Evolutionary conservation across 2,888 invertebrate genomes (phyloP).

Genomic region (Ophion obscuratus): DNA sequence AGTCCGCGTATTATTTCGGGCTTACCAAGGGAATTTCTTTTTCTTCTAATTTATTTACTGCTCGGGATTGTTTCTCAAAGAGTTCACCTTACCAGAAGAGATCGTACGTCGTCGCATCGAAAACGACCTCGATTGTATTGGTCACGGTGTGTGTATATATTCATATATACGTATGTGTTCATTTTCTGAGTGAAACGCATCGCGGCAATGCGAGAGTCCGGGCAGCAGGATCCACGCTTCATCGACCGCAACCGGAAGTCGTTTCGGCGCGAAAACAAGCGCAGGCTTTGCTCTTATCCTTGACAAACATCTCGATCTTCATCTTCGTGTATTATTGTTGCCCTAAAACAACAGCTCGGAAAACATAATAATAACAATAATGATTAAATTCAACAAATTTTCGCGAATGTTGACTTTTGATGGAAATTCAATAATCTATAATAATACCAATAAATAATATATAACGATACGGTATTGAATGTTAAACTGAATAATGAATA

Average conservation of each 20-base stretch:
- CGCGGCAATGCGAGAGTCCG: background rate
- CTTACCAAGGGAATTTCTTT: background rate
- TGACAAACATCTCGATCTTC: background rate
- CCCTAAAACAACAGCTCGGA: background rate
- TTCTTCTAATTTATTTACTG: background rate
- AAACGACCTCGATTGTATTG: background rate
- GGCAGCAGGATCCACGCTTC: constrained; percentile 21
- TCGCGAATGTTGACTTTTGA: background rate
- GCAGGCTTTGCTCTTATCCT: background rate
- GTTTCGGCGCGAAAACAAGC: constrained; percentile 5
- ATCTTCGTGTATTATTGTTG: background rate
- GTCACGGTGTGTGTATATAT: background rate
- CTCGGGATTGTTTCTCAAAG: background rate
- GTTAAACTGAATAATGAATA: no score
- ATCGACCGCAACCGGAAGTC: constrained; percentile 48
- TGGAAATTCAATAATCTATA: background rate
- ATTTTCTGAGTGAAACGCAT: background rate
- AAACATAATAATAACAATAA: background rate
- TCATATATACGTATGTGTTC: background rate
- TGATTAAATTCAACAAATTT: background rate
- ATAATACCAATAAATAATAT: no score
- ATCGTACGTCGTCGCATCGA: background rate
- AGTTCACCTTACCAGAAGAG: background rate
- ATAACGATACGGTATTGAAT: no score
- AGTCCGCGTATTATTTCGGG: background rate